Evolutionary conservation across 92 coral and sea anemone genomes (phyloP), one percentile per base, ranked within the genome.

Genomic region (Epizoanthus illoricatus): DNA sequence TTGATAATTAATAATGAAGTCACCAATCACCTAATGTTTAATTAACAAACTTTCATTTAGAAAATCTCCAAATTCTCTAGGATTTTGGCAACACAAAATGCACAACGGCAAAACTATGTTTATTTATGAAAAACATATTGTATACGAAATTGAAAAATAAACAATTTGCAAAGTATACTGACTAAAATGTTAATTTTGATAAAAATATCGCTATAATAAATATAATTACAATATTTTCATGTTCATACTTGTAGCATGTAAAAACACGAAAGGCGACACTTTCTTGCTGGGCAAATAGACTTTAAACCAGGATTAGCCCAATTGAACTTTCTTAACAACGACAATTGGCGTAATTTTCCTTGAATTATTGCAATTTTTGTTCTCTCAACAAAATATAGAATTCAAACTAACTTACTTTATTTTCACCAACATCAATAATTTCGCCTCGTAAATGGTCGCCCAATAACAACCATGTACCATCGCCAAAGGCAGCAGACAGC

Each of bases 1-100:
- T 68, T 16, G 72, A 68, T 33, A 24, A 68, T 24, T 68, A 68
- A 68, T 68, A 68, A 68, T 68, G 41, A 68, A 68, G n/a, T 15
- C 49, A 39, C 42, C 20, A 9, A 16, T n/a, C 21, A 33, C 20
- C 72, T 68, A 68, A 68, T 68, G 18, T 68, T 39, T 43, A 68
- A 68, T 68, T 39, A 68, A 39, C 72, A 68, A 68, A 68, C 17
- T 68, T 39, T 11, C 17, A 36, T 68, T 68, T 43, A 68, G 47
- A 49, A 49, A 49, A 49, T 49, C 56, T 8, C 33, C 33, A 21
- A 23, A 17, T 65, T 49, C 12, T 49, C 56, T 49, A 9, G 56
- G 42, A 39, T 7, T 16, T 39, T 19, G n/a, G 45, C 49, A 68
- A 41, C 20, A 15, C 18, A 33, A 8, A 13, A 10, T 21, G 71